A percentile compares a stretch with the other conserved stretches of the same genome.
Evolutionary conservation across 1,140 invertebrate species (phyloP).

Genomic region (Popillia japonica): DNA sequence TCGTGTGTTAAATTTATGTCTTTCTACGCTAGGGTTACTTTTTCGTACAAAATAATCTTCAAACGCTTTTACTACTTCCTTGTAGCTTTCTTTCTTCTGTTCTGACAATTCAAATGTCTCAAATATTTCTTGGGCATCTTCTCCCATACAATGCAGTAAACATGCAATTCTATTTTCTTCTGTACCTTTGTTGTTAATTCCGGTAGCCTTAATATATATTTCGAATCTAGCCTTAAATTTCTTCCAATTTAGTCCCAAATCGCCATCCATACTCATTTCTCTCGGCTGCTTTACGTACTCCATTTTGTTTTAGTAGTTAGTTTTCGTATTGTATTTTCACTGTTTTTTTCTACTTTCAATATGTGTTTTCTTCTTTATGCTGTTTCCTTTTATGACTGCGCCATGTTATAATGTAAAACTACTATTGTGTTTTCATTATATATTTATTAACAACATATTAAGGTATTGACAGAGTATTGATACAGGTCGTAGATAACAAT

Average conservation of each 20-base stretch:
- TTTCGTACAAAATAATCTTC: neutral
- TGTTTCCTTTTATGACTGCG: no score
- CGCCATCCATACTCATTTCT: slow-evolving; percentile 12
- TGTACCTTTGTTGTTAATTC: neutral
- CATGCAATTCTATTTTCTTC: neutral
- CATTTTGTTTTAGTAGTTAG: no score
- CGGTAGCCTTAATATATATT: neutral
- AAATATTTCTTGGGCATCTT: neutral
- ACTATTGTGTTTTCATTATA: no score
- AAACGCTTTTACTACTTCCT: neutral
- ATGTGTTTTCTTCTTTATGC: no score
- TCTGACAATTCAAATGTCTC: neutral
- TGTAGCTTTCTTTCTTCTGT: neutral
- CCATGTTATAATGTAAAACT: no score
- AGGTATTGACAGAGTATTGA: no score
- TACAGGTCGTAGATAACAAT: no score
- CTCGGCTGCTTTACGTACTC: neutral
- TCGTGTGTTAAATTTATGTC: slow-evolving; percentile 12
- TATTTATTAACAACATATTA: no score
- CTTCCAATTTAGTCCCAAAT: neutral
- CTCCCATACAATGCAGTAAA: slow-evolving; percentile 2
- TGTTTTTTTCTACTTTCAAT: no score
- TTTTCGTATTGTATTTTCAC: no score
- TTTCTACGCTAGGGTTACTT: neutral
- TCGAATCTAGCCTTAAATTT: neutral